Percentiles rank a stretch among this genome's conserved stretches.
phyloP scores from a whole-genome alignment of 2,797 vertebrate species.

The Pitangus sulphuratus region DNA sequence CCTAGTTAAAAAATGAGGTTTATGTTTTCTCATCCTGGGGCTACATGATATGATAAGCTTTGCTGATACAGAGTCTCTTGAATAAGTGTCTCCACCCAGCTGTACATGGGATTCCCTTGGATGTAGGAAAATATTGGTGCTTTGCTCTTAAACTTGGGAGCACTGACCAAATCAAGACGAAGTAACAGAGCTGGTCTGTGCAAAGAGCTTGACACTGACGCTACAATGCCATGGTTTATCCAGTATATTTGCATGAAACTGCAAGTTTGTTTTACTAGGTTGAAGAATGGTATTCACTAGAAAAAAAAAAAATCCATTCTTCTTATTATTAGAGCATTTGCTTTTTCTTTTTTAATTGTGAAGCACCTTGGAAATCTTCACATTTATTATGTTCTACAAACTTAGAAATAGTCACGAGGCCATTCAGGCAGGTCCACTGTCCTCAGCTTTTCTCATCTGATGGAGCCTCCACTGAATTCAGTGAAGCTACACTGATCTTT shows the following conservation, averaged over 20 bases:
- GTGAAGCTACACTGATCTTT: background rate
- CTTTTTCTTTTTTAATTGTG: background rate
- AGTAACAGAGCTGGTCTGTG: background rate
- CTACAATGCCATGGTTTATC: background rate
- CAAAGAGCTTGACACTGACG: background rate
- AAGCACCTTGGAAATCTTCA: background rate
- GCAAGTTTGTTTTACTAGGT: background rate
- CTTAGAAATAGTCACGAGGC: background rate
- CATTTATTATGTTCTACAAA: background rate
- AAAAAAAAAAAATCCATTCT: background rate
- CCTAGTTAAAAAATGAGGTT: background rate
- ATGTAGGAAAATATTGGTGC: background rate
- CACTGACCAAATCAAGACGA: background rate
- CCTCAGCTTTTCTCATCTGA: background rate
- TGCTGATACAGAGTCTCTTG: background rate
- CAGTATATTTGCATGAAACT: background rate
- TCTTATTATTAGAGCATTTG: background rate
- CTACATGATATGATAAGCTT: background rate
- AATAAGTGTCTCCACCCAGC: background rate
- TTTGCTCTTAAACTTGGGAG: background rate
- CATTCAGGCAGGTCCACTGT: background rate
- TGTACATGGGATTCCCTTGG: background rate
- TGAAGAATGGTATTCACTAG: background rate
- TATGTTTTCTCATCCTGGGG: background rate
- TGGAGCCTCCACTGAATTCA: background rate